A percentile compares a stretch with the other conserved stretches of the same genome.
These are phyloP conservation scores for Tangara arthus DNA, from an alignment of 2,797 vertebrate genomes.

Conservation along the genomic window DNA sequence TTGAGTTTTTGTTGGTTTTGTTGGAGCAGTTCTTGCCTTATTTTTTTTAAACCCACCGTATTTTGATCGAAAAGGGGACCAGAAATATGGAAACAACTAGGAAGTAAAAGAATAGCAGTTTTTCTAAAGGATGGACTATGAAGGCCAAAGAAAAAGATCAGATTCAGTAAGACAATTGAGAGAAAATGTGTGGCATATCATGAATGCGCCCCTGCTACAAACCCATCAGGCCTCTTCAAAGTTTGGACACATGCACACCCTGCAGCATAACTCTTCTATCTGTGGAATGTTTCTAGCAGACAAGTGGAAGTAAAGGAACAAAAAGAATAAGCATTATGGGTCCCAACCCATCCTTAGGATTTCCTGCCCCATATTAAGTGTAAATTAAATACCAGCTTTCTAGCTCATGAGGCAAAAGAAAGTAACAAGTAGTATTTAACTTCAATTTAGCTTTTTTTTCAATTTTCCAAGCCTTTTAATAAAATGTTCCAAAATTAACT, in stretches of 20 bases:
- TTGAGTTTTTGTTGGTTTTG: neutral
- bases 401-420: neutral
- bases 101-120: neutral
- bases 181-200: neutral
- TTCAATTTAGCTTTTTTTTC: neutral
- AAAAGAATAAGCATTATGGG: conserved; percentile 19
- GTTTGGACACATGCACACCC: neutral
- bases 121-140: neutral
- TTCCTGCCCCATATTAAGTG: conserved; percentile 7
- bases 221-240: neutral
- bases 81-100: neutral
- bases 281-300: neutral
- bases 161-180: neutral
- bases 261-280: neutral
- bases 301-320: conserved; percentile 37
- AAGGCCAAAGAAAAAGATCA: neutral
- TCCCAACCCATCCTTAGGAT: conserved; percentile 50
- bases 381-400: conserved; percentile 26
- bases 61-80: neutral
- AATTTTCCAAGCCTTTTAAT: neutral
- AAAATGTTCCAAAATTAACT: neutral
- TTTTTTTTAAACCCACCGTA: neutral
- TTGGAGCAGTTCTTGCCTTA: neutral
- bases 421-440: neutral
- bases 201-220: neutral